Conservation (phyloP, 2,113 vertebrate species). For the Chaenocephalus aceratus region DNA sequence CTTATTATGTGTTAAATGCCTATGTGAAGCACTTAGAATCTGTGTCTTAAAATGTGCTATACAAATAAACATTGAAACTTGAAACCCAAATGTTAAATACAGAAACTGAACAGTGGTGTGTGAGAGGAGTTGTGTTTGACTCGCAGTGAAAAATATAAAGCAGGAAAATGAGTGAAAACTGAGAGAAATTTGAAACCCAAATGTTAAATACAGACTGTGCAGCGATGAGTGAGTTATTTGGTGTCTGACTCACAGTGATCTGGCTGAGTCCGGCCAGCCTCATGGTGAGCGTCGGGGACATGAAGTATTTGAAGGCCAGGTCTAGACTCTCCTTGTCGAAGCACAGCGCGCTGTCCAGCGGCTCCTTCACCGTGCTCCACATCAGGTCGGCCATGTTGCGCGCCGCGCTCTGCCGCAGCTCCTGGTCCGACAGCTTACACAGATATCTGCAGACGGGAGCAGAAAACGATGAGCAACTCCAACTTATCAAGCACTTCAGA, state of each 20-base stretch:
- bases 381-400: conserved; percentile 99
- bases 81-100: too few relatives aligned
- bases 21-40: too few relatives aligned
- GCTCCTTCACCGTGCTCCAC: conserved; percentile 99
- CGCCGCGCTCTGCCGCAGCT: conserved; percentile 97
- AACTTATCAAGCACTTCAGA: not conserved
- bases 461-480: too few relatives aligned
- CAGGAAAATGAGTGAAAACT: too few relatives aligned
- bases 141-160: too few relatives aligned
- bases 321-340: conserved; percentile 99
- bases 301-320: conserved; percentile 99
- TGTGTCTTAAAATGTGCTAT: too few relatives aligned
- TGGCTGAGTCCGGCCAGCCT: conserved; percentile 98
- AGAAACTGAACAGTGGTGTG: too few relatives aligned
- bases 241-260: conserved; percentile 90
- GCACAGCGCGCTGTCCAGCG: conserved; percentile 96
- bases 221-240: not conserved
- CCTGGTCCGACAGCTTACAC: conserved; percentile 98
- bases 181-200: not conserved
- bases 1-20: too few relatives aligned
- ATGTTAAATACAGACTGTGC: not conserved
- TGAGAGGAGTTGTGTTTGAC: too few relatives aligned
- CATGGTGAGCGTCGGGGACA: conserved; percentile 99
- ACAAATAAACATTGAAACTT: too few relatives aligned
- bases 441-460: conserved; percentile 87